Base-by-base conservation (phyloP, 1,140 invertebrate species). In the Lethrus apterus region DNA sequence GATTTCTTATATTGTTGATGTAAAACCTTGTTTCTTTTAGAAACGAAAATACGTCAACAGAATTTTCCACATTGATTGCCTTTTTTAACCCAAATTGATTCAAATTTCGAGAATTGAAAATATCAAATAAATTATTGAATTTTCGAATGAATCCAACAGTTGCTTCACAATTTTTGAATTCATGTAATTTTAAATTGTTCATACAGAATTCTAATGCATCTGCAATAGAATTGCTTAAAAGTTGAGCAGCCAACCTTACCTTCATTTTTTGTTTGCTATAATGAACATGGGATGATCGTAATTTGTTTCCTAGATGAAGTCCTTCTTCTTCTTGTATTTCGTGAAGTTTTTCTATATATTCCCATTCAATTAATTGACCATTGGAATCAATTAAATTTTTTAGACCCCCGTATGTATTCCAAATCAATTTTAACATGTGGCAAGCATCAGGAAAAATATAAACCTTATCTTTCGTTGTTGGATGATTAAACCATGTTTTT, bases 41-140 rank as follows among this genome's bases (percentile, higher is more conserved):
- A 42, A 17, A 50, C 14, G 41, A 21, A 44, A 48, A 46, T 31
- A 55, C 44, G 21, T 47, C 26, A 15, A 55, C 13, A 38, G 44
- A 41, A 34, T 32, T 52, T 30, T 41, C 24, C 13, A 18, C n/a
- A 15, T 43, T 44, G n/a, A 56, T 9, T 2, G 40, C 34, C 30
- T 26, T 55, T 46, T 50, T 55, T 42, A 29, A 50, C n/a, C 29
- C 35, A 48, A 51, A 54, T 33, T 48, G 51, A 18, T 13, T 21
- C 13, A n/a, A 54, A 47, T 45, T 55, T 30, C 41, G 42, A 14
- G 41, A 51, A 54, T 67, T 65, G 14, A 63, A 52, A 9, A 61
- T 45, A 40, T 64, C 58, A 53, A 64, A 61, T 0, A 57, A 32
- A 40, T 60, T 50, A 49, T 65, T 62, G 15, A 63, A 50, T 2